Percentiles rank a stretch among this genome's conserved stretches.
Evolutionary conservation across 2,888 invertebrate species (phyloP).

Genomic region (Drosophila atripex): DNA sequence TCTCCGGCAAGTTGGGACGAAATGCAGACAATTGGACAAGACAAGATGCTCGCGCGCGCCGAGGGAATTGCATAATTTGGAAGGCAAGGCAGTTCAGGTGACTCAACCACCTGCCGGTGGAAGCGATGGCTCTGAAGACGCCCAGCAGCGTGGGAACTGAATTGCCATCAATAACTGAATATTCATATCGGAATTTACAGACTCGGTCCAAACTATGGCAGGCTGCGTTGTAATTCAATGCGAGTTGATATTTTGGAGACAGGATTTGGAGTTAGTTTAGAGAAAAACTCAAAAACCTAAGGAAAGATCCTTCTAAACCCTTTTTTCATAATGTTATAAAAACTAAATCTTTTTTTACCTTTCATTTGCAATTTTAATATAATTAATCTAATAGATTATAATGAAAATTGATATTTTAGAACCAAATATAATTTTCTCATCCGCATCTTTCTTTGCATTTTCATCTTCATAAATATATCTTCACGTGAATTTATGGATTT

Average conservation of each 20-base stretch:
- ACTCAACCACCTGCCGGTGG: constrained; percentile 26
- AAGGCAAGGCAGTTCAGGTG: constrained; percentile 17
- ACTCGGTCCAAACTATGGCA: neutral
- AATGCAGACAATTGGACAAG: constrained; percentile 68
- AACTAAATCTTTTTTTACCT: too few species aligned
- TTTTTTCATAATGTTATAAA: too few species aligned
- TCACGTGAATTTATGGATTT: neutral
- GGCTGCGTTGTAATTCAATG: neutral
- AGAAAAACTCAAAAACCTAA: too few species aligned
- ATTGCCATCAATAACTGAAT: constrained; percentile 32
- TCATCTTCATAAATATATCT: neutral
- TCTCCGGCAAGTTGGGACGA: constrained; percentile 58
- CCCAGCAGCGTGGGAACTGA: constrained; percentile 39
- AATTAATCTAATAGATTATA: too few species aligned
- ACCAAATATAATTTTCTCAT: too few species aligned
- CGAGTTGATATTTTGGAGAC: neutral
- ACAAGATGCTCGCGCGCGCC: constrained; percentile 45
- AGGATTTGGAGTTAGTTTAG: too few species aligned
- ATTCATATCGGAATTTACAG: constrained; percentile 24
- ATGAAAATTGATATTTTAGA: too few species aligned
- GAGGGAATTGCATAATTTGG: constrained; percentile 40
- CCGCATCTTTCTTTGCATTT: neutral
- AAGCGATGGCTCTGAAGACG: constrained; percentile 5
- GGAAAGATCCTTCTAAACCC: too few species aligned
- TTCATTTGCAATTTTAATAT: too few species aligned